A percentile compares a stretch with the other conserved stretches of the same genome.
These are phyloP conservation scores for Mus caroli DNA, from an alignment of 2,797 vertebrate species.

Conservation along the genomic window DNA sequence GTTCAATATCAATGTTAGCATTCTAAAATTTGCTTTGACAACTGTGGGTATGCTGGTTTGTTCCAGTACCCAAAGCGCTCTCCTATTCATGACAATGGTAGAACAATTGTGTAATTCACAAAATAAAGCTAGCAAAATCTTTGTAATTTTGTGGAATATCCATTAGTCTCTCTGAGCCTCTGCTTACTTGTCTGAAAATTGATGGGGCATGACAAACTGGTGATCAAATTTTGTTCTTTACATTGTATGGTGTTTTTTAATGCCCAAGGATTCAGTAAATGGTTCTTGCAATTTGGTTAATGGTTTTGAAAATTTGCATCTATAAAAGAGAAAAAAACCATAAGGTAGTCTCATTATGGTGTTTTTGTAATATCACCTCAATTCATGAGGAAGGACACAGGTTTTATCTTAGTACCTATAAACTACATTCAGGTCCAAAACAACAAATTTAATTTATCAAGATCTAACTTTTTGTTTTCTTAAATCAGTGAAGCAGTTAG, in stretches of 20 bases:
- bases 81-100: not conserved
- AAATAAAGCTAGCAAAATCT: conserved; percentile 30
- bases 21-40: conserved; percentile 34
- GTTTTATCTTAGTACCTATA: conserved; percentile 60
- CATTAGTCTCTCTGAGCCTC: not conserved
- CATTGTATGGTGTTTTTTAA: not conserved
- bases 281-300: not conserved
- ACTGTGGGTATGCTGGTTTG: conserved; percentile 3
- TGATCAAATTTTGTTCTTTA: conserved; percentile 51
- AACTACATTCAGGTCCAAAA: conserved; percentile 72
- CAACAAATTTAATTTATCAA: not conserved
- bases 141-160: not conserved
- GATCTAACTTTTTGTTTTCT: conserved; percentile 58
- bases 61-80: not conserved
- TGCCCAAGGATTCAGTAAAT: not conserved
- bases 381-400: not conserved
- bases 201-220: not conserved
- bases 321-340: not conserved
- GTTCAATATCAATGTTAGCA: conserved; percentile 34
- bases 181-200: conserved; percentile 37
- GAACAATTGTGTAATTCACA: not conserved
- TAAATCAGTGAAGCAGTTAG: conserved; percentile 69
- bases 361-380: conserved; percentile 34
- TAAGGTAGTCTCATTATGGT: not conserved
- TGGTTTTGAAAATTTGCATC: not conserved